Conservation (phyloP, 2,888 invertebrate genomes). For the Drosophila mayaguana region DNA sequence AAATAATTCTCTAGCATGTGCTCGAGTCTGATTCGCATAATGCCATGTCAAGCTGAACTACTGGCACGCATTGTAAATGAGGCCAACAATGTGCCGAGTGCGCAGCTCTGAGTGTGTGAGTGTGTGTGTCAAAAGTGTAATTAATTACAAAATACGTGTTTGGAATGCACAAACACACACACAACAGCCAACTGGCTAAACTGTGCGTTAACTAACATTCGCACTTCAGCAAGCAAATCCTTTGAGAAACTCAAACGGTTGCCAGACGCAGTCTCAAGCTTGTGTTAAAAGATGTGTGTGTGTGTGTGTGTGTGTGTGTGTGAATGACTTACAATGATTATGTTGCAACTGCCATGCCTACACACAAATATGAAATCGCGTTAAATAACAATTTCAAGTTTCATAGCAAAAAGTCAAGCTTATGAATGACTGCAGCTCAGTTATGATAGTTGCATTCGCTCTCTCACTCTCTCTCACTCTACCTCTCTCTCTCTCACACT, state of each 20-base stretch:
- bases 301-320: not conserved
- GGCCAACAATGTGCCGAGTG: constrained; percentile 44
- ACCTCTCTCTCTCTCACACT: not conserved
- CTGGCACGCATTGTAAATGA: constrained; percentile 35
- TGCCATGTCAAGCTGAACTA: constrained; percentile 53
- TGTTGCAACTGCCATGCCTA: constrained; percentile 40
- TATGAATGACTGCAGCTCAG: constrained; percentile 62
- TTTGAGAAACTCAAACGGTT: constrained; percentile 24
- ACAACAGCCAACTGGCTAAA: constrained; percentile 42
- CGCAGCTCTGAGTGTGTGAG: not conserved
- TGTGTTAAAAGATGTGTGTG: constrained; percentile 1
- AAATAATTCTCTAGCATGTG: constrained; percentile 46
- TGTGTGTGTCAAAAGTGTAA: constrained; percentile 62
- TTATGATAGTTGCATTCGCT: constrained; percentile 61
- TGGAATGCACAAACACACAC: constrained; percentile 34
- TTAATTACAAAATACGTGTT: constrained; percentile 76
- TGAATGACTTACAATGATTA: constrained; percentile 28
- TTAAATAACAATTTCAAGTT: constrained; percentile 35
- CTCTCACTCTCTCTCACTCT: not conserved
- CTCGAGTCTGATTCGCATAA: constrained; percentile 47
- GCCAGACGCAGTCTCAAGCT: constrained; percentile 39
- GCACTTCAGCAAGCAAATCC: constrained; percentile 62
- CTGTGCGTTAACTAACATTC: constrained; percentile 62
- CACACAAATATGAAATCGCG: constrained; percentile 12
- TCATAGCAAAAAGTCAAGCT: constrained; percentile 26